phyloP scores from a whole-genome alignment of 1,140 invertebrate genomes.

The Megalonaias nervosa region DNA sequence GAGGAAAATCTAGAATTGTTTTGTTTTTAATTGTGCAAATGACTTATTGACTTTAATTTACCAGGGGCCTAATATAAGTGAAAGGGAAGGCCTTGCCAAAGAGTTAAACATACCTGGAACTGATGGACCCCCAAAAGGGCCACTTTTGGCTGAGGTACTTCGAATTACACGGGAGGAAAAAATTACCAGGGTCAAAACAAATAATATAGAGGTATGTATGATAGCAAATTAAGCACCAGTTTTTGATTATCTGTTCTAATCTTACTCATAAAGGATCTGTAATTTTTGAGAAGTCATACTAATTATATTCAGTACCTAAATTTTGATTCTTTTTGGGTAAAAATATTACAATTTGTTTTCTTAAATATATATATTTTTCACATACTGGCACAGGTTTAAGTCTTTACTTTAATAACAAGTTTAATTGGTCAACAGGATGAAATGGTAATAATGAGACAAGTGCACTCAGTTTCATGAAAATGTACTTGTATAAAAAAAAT shows the following conservation, averaged over 20 bases:
- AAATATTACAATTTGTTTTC: too few relatives aligned
- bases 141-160: slow-evolving; percentile 46
- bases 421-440: too few relatives aligned
- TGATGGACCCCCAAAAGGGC: slow-evolving; percentile 36
- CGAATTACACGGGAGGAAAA: slow-evolving; percentile 25
- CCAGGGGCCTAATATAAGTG: slow-evolving; percentile 39
- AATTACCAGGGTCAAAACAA: slow-evolving; percentile 9
- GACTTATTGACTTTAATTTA: slow-evolving; percentile 7
- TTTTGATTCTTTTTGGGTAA: too few relatives aligned
- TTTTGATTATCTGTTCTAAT: neutral
- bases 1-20: neutral
- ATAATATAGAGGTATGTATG: slow-evolving; percentile 15
- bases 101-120: slow-evolving; percentile 49
- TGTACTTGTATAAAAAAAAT: too few relatives aligned
- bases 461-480: too few relatives aligned
- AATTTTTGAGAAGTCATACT: too few relatives aligned
- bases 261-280: too few relatives aligned
- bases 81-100: slow-evolving; percentile 44
- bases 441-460: too few relatives aligned
- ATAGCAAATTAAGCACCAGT: neutral
- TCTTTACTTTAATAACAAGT: too few relatives aligned
- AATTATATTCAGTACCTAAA: too few relatives aligned
- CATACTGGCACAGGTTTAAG: too few relatives aligned
- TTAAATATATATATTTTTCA: too few relatives aligned
- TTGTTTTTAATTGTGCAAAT: neutral